These are phyloP conservation scores for Megalops cyprinoides DNA, from an alignment of 2,797 vertebrate genomes.

Conservation along the genomic window DNA sequence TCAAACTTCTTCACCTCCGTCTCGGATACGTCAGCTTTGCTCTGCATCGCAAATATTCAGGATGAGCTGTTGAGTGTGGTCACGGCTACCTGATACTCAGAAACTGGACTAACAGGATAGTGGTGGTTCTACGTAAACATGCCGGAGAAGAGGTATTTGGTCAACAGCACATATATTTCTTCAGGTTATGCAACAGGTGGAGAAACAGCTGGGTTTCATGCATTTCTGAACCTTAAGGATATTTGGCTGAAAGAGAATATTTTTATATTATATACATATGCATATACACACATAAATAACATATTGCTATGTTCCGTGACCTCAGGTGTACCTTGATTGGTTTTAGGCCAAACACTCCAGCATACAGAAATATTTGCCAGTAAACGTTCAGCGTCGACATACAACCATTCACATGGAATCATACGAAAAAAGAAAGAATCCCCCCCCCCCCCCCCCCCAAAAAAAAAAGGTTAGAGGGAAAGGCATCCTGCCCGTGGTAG, in stretches of 20 bases:
- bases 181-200: not conserved
- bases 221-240: too few relatives aligned
- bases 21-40: conserved; percentile 80
- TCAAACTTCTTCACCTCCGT: conserved; percentile 92
- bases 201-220: not conserved
- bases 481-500: too few relatives aligned
- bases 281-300: not conserved
- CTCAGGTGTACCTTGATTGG: too few relatives aligned
- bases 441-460: too few relatives aligned
- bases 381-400: not conserved
- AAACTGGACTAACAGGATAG: conserved; percentile 54
- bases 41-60: conserved; percentile 54
- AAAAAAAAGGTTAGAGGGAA: too few relatives aligned
- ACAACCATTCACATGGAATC: not conserved
- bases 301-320: too few relatives aligned
- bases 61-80: not conserved
- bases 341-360: too few relatives aligned
- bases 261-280: not conserved
- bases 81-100: not conserved
- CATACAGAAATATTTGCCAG: too few relatives aligned
- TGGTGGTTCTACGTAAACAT: conserved; percentile 37
- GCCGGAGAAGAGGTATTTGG: conserved; percentile 36
- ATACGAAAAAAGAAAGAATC: not conserved
- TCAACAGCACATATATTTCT: conserved; percentile 44
- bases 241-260: not conserved